Base-by-base conservation (phyloP, 2,113 vertebrate species). In the Mystacornis crossleyi region DNA sequence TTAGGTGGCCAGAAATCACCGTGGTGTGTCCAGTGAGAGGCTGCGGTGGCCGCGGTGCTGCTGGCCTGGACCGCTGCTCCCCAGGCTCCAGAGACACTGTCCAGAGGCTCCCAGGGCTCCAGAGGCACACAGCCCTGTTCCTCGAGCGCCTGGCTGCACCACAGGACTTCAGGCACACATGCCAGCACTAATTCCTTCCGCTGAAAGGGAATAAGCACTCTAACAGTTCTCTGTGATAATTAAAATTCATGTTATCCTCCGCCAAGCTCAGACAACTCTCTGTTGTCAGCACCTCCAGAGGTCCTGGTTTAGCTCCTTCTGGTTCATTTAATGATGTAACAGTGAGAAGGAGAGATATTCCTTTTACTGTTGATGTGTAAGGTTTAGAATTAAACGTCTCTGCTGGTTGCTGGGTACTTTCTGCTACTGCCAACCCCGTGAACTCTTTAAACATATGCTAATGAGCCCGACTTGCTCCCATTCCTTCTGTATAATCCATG, bases 371-470 rank as follows among this genome's bases (percentile, higher is more conserved):
- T 92, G 90, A 78, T 93, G 92, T 77, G 79, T 50, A 38, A 81
- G 90, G 88, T 86, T 96, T 92, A 86, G 81, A 93, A 96, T 96
- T 94, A 90, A 96, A 78, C 11, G 19, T 79, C 95, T 94, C 92
- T 93, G 90, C 92, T 96, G 95, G 92, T 93, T 95, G 95, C 95
- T 93, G 93, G 85, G 86, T 86, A 78, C 86, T 90, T 93, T 89
- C 90, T 90, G 69, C 67, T 81, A 12, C 75, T 95, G 86, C 92
- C 86, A 92, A 71, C 96, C 82, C 65, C 18, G 26, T 79, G 88
- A 96, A 96, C 95, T 93, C 90, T 93, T 96, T 93, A 95, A 96
- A 91, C 36, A 10, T 95, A 97, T 94, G 93, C 82, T 95, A 96
- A 97, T 93, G 82, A 95, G 88, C 72, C 61, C 0, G 2, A 65